Conservation (phyloP, 2,888 invertebrate genomes). For the Ornithoptera alexandrae region DNA sequence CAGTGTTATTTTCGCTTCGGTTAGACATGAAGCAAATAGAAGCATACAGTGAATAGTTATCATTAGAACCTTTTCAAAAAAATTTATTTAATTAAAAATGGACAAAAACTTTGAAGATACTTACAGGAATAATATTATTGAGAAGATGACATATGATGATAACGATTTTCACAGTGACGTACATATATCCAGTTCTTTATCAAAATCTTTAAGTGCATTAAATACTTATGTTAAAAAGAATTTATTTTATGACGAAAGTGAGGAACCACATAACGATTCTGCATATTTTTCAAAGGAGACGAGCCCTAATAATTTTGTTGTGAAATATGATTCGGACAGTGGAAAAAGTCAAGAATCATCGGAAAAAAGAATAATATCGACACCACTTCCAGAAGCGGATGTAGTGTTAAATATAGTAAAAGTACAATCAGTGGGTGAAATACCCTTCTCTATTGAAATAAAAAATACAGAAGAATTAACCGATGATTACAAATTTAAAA, state of each 20-base stretch:
- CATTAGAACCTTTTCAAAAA: conserved; percentile 35
- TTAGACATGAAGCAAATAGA: conserved; percentile 46
- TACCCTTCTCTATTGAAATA: conserved; percentile 25
- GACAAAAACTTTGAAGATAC: conserved; percentile 39
- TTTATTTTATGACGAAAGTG: conserved; percentile 63
- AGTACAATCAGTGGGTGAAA: conserved; percentile 22
- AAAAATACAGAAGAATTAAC: conserved; percentile 49
- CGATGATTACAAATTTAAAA: conserved; percentile 66
- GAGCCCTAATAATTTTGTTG: conserved; percentile 63
- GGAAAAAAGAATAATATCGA: conserved; percentile 35
- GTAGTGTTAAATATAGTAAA: conserved; percentile 23
- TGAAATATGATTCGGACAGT: conserved; percentile 65
- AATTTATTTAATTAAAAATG: conserved; percentile 46
- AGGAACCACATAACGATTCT: conserved; percentile 45
- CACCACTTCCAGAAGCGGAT: conserved; percentile 12
- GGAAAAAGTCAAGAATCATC: conserved; percentile 52
- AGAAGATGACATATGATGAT: conserved; percentile 50
- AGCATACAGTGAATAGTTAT: conserved; percentile 42
- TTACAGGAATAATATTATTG: conserved; percentile 32
- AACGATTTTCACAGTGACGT: conserved; percentile 68
- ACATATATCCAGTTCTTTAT: conserved; percentile 58
- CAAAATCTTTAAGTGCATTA: conserved; percentile 66
- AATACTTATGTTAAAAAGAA: conserved; percentile 71
- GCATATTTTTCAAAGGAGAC: conserved; percentile 72
- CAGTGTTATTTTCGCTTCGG: conserved; percentile 44